Conservation (phyloP, 2,888 invertebrate species). For the Brachyptera putata region DNA sequence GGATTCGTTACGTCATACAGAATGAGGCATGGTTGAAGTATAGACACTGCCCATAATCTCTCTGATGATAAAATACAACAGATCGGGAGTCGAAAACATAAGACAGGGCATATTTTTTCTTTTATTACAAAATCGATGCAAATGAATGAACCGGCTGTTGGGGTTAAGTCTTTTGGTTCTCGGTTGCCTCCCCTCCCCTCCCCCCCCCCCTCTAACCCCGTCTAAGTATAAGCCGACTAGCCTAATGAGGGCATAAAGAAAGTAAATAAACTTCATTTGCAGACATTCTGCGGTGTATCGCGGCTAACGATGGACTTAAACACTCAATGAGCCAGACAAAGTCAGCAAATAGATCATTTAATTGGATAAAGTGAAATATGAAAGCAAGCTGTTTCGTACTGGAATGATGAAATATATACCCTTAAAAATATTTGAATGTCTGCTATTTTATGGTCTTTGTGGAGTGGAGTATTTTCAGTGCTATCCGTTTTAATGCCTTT, state of each 20-base stretch:
- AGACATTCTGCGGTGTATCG: slow-evolving; percentile 15
- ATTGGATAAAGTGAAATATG: too few species aligned
- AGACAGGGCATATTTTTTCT: slow-evolving; percentile 7
- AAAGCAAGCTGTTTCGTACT: too few species aligned
- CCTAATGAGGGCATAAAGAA: slow-evolving; percentile 21
- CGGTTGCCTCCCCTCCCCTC: background rate
- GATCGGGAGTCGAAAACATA: slow-evolving; percentile 4
- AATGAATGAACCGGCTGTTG: slow-evolving; percentile 18
- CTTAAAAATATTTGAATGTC: too few species aligned
- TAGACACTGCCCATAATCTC: too few species aligned
- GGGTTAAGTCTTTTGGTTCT: background rate
- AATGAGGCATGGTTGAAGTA: too few species aligned
- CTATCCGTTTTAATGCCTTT: too few species aligned
- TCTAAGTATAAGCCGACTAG: background rate
- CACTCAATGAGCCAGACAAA: slow-evolving; percentile 8
- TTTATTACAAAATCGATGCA: slow-evolving; percentile 21
- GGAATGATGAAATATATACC: too few species aligned
- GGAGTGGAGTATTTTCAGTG: too few species aligned
- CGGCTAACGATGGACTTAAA: background rate
- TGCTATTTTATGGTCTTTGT: too few species aligned
- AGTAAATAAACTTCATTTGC: slow-evolving; percentile 20
- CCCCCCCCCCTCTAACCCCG: background rate
- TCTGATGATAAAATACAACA: too few species aligned
- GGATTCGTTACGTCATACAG: too few species aligned
- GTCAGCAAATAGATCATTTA: slow-evolving; percentile 7